phyloP scores from a whole-genome alignment of 1,140 invertebrate genomes.

The Pseudoatta argentina region DNA sequence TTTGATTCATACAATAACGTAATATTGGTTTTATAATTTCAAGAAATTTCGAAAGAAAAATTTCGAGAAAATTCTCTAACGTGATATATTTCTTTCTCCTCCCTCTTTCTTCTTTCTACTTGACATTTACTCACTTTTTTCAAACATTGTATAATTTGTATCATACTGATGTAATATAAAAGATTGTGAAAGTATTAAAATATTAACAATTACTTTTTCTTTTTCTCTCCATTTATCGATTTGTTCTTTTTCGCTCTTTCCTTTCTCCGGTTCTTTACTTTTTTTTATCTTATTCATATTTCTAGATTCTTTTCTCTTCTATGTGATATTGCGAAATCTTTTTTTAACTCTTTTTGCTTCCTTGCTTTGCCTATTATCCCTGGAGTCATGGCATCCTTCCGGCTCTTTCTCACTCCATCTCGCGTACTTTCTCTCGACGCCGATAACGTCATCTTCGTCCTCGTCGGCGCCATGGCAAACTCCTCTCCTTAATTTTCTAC shows the following conservation, averaged over 20 bases:
- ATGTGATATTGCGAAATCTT: neutral
- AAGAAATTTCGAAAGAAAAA: neutral
- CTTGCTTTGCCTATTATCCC: slow-evolving; percentile 64
- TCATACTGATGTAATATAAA: neutral
- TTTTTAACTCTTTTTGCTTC: slow-evolving; percentile 11
- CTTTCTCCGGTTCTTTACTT: neutral
- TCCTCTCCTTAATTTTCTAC: slow-evolving; percentile 56
- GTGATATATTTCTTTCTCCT: neutral
- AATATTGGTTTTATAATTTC: neutral
- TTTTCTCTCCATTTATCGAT: neutral
- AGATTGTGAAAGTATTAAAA: neutral
- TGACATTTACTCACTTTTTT: neutral
- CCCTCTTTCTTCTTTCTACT: neutral
- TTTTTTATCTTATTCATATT: slow-evolving; percentile 28
- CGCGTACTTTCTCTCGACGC: neutral
- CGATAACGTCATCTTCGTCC: slow-evolving; percentile 16
- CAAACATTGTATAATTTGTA: neutral
- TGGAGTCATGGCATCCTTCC: slow-evolving; percentile 17
- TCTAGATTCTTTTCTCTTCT: slow-evolving; percentile 46
- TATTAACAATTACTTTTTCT: slow-evolving; percentile 2
- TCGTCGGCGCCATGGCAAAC: slow-evolving; percentile 20
- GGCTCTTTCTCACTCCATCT: slow-evolving; percentile 1
- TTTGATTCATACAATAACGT: neutral
- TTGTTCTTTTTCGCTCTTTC: neutral
- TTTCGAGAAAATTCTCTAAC: neutral